Evolutionary conservation across 2,888 invertebrate genomes (phyloP).

Genomic region (Orthosia gracilis): DNA sequence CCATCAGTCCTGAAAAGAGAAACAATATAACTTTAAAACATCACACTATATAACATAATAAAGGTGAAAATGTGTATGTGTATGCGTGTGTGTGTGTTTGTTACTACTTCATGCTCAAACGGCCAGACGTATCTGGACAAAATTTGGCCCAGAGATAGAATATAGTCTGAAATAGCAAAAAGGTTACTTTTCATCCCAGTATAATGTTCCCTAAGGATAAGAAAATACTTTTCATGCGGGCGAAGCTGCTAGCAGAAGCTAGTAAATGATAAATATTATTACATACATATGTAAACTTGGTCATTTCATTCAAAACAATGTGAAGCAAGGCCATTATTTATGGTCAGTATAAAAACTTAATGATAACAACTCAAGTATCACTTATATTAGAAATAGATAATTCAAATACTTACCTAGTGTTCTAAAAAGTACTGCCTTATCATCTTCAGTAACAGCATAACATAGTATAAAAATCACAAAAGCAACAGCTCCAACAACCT

Average conservation of each 20-base stretch:
- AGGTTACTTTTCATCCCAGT: too few relatives aligned
- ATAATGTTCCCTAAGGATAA: too few relatives aligned
- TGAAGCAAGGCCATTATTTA: background rate
- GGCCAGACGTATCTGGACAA: too few relatives aligned
- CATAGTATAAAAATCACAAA: conserved; percentile 90
- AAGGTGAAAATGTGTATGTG: too few relatives aligned
- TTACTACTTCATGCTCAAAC: too few relatives aligned
- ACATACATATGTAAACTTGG: background rate
- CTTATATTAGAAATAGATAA: conserved; percentile 17
- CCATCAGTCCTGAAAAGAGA: conserved; percentile 89
- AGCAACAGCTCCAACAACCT: conserved; percentile 89
- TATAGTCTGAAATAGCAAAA: too few relatives aligned
- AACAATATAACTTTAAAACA: conserved; percentile 1
- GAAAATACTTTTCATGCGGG: too few relatives aligned
- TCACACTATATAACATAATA: too few relatives aligned
- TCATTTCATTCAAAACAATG: background rate
- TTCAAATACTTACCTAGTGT: conserved; percentile 92
- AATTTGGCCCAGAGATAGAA: too few relatives aligned
- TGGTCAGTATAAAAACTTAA: background rate
- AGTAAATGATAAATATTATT: background rate
- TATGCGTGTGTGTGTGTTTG: too few relatives aligned
- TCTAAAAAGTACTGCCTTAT: conserved; percentile 88
- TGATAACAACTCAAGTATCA: conserved; percentile 21
- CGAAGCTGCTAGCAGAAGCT: too few relatives aligned
- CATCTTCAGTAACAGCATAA: conserved; percentile 91